A percentile compares a stretch with the other conserved stretches of the same genome.
These are phyloP conservation scores for Mesaphorura yosii DNA, from an alignment of 1,140 invertebrate genomes.

Conservation along the genomic window DNA sequence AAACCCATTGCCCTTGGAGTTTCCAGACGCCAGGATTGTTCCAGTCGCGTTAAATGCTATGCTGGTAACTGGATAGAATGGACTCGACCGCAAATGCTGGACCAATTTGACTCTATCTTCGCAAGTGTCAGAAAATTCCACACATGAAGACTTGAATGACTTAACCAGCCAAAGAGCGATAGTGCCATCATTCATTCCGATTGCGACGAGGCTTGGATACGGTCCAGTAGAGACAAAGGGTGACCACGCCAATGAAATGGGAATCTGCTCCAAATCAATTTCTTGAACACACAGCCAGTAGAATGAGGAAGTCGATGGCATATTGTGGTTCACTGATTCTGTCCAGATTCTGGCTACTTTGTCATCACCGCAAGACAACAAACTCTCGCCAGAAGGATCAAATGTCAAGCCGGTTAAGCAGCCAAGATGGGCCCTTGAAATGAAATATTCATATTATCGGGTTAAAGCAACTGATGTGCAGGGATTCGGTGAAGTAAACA, in stretches of 20 bases:
- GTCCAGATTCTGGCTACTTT: constrained; percentile 42
- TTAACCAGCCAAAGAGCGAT: constrained; percentile 43
- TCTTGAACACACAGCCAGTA: constrained; percentile 36
- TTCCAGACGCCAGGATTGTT: constrained; percentile 45
- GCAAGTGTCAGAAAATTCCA: background rate
- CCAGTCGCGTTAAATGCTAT: constrained; percentile 43
- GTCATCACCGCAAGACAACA: constrained; percentile 42
- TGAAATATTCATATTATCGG: too few relatives aligned
- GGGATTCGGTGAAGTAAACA: too few relatives aligned
- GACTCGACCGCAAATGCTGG: constrained; percentile 43
- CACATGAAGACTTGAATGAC: background rate
- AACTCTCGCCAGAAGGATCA: constrained; percentile 42
- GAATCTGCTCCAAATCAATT: constrained; percentile 37
- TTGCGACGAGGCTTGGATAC: constrained; percentile 38
- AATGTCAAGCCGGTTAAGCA: constrained; percentile 40
- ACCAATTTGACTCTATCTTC: constrained; percentile 33
- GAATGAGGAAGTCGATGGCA: background rate
- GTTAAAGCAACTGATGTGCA: too few relatives aligned
- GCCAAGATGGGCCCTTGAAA: constrained; percentile 34
- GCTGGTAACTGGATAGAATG: constrained; percentile 42
- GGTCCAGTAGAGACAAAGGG: constrained; percentile 38
- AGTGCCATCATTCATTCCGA: constrained; percentile 42
- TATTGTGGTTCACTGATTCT: constrained; percentile 30
- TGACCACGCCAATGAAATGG: constrained; percentile 41
- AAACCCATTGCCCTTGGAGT: constrained; percentile 40